These are phyloP conservation scores for Plecturocebus donacophilus DNA, from an alignment of 2,113 vertebrate species.

Conservation along the genomic window DNA sequence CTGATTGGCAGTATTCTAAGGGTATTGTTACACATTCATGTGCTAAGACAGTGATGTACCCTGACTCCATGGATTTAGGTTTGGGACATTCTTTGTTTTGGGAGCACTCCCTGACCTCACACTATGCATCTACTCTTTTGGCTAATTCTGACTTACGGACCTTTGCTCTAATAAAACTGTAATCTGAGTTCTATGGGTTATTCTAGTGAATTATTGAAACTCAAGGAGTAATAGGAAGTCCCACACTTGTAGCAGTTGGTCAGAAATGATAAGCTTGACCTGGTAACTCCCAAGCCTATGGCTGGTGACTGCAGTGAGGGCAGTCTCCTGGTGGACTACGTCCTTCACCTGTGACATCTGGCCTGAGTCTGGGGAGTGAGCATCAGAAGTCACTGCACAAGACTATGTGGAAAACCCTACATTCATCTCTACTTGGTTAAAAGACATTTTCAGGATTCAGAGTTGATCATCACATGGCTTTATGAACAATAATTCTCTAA, in stretches of 20 bases:
- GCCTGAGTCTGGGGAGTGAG: neutral
- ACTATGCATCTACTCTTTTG: neutral
- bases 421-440: neutral
- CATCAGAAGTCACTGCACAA: neutral
- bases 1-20: neutral
- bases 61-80: neutral
- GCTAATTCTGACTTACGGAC: neutral
- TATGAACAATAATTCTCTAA: neutral
- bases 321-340: neutral
- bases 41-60: neutral
- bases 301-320: neutral
- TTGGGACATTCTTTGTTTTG: neutral
- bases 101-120: neutral
- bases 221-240: neutral
- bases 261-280: neutral
- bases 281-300: neutral
- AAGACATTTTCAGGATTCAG: conserved; percentile 30
- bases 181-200: neutral
- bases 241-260: neutral
- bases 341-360: neutral
- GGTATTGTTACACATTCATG: neutral
- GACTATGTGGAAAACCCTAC: neutral
- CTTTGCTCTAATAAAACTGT: conserved; percentile 5
- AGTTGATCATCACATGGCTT: neutral
- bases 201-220: neutral